phyloP scores from a whole-genome alignment of 2,888 invertebrate species.

The Thecocarcelia acutangulata region DNA sequence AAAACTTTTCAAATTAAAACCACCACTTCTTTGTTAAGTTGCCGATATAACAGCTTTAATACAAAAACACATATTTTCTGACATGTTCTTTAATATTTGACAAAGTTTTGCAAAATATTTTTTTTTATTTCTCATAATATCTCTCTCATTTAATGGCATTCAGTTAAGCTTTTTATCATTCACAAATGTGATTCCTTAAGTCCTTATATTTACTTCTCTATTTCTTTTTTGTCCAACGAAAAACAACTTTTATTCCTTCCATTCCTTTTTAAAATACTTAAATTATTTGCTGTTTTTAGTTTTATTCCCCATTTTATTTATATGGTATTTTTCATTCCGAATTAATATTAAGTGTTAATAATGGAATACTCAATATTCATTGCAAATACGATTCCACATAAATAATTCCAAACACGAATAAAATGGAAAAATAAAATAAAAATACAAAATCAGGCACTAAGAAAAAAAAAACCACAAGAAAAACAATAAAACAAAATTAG shows the following conservation, averaged over 20 bases:
- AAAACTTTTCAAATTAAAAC: too few species aligned
- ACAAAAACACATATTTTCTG: too few species aligned
- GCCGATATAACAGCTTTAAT: too few species aligned
- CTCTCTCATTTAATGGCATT: too few species aligned
- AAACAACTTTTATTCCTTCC: conserved; percentile 16
- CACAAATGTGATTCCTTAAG: too few species aligned
- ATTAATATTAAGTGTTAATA: conserved; percentile 58
- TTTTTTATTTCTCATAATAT: too few species aligned
- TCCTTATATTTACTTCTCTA: too few species aligned
- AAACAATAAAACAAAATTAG: conserved; percentile 37
- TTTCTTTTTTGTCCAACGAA: not conserved
- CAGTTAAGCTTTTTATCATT: too few species aligned
- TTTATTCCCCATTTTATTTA: not conserved
- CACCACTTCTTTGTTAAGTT: too few species aligned
- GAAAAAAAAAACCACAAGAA: conserved; percentile 2
- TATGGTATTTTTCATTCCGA: conserved; percentile 1
- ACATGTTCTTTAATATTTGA: too few species aligned
- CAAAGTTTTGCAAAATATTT: too few species aligned
- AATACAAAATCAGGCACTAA: not conserved
- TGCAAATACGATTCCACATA: conserved; percentile 21
- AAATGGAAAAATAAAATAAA: not conserved
- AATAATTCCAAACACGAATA: conserved; percentile 43
- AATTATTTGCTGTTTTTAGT: conserved; percentile 11
- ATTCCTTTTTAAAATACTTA: conserved; percentile 28
- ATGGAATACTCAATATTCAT: conserved; percentile 34